These are phyloP conservation scores for Phortica variegata DNA, from an alignment of 1,140 invertebrate species.

Conservation along the genomic window DNA sequence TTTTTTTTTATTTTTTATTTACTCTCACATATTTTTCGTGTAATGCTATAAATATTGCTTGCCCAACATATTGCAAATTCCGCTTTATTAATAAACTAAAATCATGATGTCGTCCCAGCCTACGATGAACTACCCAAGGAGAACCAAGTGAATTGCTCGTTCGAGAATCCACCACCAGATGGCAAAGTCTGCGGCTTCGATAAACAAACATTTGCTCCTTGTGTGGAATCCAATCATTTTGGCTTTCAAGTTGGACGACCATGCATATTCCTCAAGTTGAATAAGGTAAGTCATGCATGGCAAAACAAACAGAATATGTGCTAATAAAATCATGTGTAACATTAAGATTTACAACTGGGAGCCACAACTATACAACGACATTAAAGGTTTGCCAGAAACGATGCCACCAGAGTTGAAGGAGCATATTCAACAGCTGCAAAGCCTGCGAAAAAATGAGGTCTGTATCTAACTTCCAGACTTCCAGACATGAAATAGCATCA, in stretches of 20 bases:
- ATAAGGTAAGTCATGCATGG: conserved; percentile 60
- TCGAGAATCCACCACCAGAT: conserved; percentile 31
- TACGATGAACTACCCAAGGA: conserved; percentile 47
- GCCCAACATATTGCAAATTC: no score
- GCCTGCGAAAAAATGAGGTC: conserved; percentile 52
- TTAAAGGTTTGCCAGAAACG: conserved; percentile 66
- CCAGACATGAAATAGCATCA: not conserved
- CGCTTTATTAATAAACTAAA: no score
- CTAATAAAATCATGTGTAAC: not conserved
- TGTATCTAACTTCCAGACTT: not conserved
- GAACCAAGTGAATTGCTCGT: conserved; percentile 51
- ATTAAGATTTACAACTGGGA: conserved; percentile 78
- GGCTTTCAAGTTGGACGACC: conserved; percentile 77
- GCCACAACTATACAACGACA: conserved; percentile 73
- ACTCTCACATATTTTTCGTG: not conserved
- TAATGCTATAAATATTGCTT: conserved; percentile 75
- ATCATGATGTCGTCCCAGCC: conserved; percentile 20
- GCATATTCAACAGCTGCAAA: conserved; percentile 62
- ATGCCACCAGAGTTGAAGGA: conserved; percentile 77
- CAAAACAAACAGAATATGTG: not conserved
- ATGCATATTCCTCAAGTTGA: conserved; percentile 82
- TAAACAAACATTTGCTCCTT: conserved; percentile 39
- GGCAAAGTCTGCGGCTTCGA: conserved; percentile 50
- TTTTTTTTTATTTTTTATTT: not conserved
- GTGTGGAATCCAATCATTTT: conserved; percentile 69